phyloP scores from a whole-genome alignment of 2,797 vertebrate genomes.

The Kryptopterus vitreolus region DNA sequence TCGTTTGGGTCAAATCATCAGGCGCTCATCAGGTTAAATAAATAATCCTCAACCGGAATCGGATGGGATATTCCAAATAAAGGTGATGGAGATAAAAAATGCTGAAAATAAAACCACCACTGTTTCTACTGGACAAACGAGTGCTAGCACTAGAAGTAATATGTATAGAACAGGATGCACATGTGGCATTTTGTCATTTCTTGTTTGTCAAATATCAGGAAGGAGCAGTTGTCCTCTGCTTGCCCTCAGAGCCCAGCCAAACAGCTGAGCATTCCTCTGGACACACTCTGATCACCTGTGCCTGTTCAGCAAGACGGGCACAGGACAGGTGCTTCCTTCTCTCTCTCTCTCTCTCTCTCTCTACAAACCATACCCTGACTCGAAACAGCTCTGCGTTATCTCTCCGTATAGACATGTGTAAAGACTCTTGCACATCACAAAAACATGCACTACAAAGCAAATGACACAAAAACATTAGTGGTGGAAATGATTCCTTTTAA shows the following conservation, averaged over 20 bases:
- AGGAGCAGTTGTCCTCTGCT: conserved; percentile 68
- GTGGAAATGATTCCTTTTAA: neutral
- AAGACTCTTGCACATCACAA: neutral
- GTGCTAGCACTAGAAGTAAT: neutral
- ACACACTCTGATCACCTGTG: conserved; percentile 73
- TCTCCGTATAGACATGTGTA: neutral
- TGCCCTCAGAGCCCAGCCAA: conserved; percentile 57
- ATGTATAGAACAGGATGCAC: conserved; percentile 19
- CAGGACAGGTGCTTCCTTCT: conserved; percentile 9
- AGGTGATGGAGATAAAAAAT: neutral
- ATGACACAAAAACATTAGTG: neutral
- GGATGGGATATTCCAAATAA: neutral
- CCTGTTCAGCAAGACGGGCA: conserved; percentile 45
- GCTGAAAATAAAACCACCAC: neutral
- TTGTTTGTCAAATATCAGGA: conserved; percentile 67
- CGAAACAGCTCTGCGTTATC: neutral
- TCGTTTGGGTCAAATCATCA: neutral
- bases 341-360: too few relatives aligned
- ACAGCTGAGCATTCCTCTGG: conserved; percentile 78
- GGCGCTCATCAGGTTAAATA: neutral
- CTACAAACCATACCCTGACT: neutral
- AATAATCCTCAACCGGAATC: neutral
- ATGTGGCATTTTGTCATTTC: conserved; percentile 30
- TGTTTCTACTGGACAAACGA: neutral
- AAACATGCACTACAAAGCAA: neutral